These are phyloP conservation scores for Mystacornis crossleyi DNA, from an alignment of 2,113 vertebrate genomes.

Conservation along the genomic window DNA sequence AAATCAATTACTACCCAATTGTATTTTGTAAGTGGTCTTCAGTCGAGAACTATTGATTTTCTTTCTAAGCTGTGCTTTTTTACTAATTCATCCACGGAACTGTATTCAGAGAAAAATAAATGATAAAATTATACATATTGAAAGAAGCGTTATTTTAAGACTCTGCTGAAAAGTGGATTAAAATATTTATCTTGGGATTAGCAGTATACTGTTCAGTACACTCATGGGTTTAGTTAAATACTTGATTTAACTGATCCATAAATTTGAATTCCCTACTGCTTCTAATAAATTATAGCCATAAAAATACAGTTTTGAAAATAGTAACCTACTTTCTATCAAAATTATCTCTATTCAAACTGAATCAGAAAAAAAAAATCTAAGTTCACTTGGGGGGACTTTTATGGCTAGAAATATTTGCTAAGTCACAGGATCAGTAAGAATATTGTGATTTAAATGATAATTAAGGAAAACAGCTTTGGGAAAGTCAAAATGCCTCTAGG, in stretches of 20 bases:
- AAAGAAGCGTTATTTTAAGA: constrained; percentile 45
- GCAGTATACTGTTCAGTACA: constrained; percentile 20
- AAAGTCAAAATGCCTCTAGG: neutral
- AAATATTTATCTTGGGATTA: constrained; percentile 61
- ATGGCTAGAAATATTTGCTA: constrained; percentile 3
- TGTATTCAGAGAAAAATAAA: constrained; percentile 30
- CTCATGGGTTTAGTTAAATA: constrained; percentile 49
- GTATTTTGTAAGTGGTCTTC: constrained; percentile 22
- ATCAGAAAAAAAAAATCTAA: neutral
- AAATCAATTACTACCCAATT: constrained; percentile 33
- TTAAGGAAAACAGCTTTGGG: neutral
- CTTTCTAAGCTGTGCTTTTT: constrained; percentile 32
- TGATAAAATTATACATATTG: constrained; percentile 56
- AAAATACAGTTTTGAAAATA: constrained; percentile 34
- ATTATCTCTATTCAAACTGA: neutral
- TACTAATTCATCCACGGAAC: constrained; percentile 32
- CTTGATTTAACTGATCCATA: constrained; percentile 46
- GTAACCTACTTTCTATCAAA: neutral
- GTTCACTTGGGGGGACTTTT: neutral
- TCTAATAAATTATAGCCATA: constrained; percentile 35
- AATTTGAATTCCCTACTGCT: constrained; percentile 46
- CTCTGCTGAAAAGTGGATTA: constrained; percentile 49
- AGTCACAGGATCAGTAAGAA: neutral
- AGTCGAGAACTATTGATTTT: constrained; percentile 43
- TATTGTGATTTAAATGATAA: constrained; percentile 8